Evolutionary conservation across 2,888 invertebrate species (phyloP), one percentile per base, ranked within the genome.

Genomic region (Catocala sponsa): DNA sequence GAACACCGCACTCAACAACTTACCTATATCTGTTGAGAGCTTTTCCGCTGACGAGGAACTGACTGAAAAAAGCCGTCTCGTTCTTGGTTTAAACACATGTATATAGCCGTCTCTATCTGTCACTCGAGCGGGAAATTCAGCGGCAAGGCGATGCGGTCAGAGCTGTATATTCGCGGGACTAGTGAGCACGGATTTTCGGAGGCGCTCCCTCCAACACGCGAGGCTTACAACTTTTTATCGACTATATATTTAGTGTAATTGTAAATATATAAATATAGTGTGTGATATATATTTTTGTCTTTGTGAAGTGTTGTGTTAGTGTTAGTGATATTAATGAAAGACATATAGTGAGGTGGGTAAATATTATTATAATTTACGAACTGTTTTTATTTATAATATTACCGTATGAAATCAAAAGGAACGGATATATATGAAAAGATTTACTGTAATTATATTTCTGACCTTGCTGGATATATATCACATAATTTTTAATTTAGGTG

Each of bases 131-230:
- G 93, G 91, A 88, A 91, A 89, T 79, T 81, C 70, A 80, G 80
- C 79, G 83, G 85, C 85, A 83, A 70, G 87, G 87, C 86, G 78
- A 85, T 65, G 87, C 85, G 78, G 84, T 64, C 88, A 94, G 94
- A 94, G 91, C 90, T 92, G 92, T 91, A 89, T 91, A 88, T 90
- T 89, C 88, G 78, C 86, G 86, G 86, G 87, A 70, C 80, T 72
- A 74, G 89, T 61, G 33, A 74, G 81, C 86, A 90, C 93, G 94
- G 85, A 80, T 86, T 77, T 81, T 84, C 82, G 52, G 53, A 54
- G 38, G 42, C 68, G 82, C 80, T 68, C 69, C 46, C 58, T 62
- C 61, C 67, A 54, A 62, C 63, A 65, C 78, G 70, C 71, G 72
- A 65, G 59, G 74, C 64, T 73, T 71, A 57, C 54, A 68, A 79